Conservation (phyloP, 2,797 vertebrate genomes). For the Octomys mimax region DNA sequence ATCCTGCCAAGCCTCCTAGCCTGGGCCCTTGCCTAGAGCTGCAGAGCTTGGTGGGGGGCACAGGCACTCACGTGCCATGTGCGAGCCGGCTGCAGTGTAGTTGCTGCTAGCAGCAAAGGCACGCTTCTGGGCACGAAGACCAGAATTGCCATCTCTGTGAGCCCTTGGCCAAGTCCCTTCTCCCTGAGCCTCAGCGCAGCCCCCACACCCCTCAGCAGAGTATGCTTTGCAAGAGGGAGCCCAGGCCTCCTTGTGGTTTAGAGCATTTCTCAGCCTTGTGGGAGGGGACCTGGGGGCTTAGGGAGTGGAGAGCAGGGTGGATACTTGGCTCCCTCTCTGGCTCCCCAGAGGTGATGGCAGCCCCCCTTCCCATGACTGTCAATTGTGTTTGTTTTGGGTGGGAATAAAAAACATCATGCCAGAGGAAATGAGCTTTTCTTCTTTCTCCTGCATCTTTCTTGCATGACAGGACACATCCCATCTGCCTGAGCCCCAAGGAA, state of each 20-base stretch:
- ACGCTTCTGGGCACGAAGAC: background rate
- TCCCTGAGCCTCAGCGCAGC: background rate
- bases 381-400: constrained; percentile 36
- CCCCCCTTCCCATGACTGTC: background rate
- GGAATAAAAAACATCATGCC: constrained; percentile 48
- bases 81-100: background rate
- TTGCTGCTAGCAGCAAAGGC: background rate
- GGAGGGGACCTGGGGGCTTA: background rate
- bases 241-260: background rate
- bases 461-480: constrained; percentile 40
- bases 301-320: background rate
- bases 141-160: background rate
- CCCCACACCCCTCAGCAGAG: background rate
- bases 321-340: background rate
- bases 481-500: constrained; percentile 48
- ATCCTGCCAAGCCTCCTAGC: background rate
- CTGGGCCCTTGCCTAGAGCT: background rate
- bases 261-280: background rate
- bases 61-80: background rate
- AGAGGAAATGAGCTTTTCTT: constrained; percentile 56
- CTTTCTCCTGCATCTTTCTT: constrained; percentile 47
- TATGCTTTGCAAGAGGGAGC: background rate
- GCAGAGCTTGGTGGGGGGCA: accelerated
- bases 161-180: background rate
- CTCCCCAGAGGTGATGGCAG: constrained; percentile 8